Evolutionary conservation across 2,888 invertebrate species (phyloP), one percentile per base, ranked within the genome.

Genomic region (Panzeria rudis): DNA sequence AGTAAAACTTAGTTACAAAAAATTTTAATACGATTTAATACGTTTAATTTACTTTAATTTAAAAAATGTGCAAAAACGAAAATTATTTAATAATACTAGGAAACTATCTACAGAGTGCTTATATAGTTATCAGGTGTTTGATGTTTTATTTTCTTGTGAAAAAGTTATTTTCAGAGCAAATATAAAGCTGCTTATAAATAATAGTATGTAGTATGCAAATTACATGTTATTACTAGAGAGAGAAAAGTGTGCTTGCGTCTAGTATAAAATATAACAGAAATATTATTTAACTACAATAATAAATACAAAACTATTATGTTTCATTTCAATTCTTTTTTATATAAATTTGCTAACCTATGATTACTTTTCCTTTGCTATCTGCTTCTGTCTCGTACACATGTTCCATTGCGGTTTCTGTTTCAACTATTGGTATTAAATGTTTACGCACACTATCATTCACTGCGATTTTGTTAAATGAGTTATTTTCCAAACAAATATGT

Each of bases 291-390:
- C 72, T 66, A 80, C 56, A 72, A 72, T 54, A 75, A 76, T 71
- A 76, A 62, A 59, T 59, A 56, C 41, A 76, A 68, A 66, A 20
- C 29, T 54, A 0, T 32, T 38, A 47, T n/a, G 15, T 75, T 64
- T 44, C 9, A 29, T 71, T 54, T 23, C 47, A 71, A 50, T 35
- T 62, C 2, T 75, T 62, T 54, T 80, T 56, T 72, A 44, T 81
- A 62, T 20, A 62, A 44, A 68, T 78, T 75, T 90, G 90, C 92
- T 92, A 91, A 94, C 94, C 94, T 94, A 94, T 94, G 88, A 94
- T 93, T 90, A 94, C 92, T 93, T 93, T 93, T 92, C 93, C 93
- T 90, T 89, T 91, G 88, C 91, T 90, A 89, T 90, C 89, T 87
- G 89, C 87, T 83, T 88, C 89, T 87, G 85, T 59, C 78, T 85